These are phyloP conservation scores for Pangasianodon gigas DNA, from an alignment of 2,113 vertebrate species.

Conservation along the genomic window DNA sequence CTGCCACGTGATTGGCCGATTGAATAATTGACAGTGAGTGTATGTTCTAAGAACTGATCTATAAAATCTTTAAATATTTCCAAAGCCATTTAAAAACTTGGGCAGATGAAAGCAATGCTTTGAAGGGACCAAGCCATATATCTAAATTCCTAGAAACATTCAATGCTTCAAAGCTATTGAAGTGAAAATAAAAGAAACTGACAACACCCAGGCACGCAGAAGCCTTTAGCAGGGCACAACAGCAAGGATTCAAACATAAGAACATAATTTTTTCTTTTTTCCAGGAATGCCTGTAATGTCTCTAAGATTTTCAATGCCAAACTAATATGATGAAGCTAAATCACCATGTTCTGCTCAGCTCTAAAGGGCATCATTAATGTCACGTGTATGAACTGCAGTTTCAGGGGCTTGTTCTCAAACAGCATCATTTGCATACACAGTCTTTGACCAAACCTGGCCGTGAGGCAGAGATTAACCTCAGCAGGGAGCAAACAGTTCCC, in stretches of 20 bases:
- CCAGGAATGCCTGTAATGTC: background rate
- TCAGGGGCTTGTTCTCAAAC: background rate
- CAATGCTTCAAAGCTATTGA: background rate
- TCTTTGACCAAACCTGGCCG: constrained; percentile 21
- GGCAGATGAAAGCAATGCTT: background rate
- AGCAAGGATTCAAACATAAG: background rate
- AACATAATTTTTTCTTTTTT: background rate
- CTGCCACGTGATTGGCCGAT: background rate
- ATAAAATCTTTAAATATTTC: background rate
- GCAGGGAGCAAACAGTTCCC: constrained; percentile 25
- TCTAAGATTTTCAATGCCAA: background rate
- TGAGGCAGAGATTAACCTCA: constrained; percentile 29
- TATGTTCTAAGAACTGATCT: background rate
- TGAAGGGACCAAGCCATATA: background rate
- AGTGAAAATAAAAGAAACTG: background rate
- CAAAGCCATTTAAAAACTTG: background rate
- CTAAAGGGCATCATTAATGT: constrained; percentile 3
- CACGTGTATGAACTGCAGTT: constrained; percentile 9
- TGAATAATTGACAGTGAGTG: background rate
- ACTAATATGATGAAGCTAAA: background rate
- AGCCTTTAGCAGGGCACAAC: background rate
- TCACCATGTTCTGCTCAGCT: background rate
- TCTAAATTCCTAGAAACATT: background rate
- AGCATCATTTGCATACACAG: background rate
- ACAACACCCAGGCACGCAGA: background rate